A percentile compares a stretch with the other conserved stretches of the same genome.
Conservation (phyloP, 2,113 vertebrate genomes). For the Brachyhypopomus occidentalis region DNA sequence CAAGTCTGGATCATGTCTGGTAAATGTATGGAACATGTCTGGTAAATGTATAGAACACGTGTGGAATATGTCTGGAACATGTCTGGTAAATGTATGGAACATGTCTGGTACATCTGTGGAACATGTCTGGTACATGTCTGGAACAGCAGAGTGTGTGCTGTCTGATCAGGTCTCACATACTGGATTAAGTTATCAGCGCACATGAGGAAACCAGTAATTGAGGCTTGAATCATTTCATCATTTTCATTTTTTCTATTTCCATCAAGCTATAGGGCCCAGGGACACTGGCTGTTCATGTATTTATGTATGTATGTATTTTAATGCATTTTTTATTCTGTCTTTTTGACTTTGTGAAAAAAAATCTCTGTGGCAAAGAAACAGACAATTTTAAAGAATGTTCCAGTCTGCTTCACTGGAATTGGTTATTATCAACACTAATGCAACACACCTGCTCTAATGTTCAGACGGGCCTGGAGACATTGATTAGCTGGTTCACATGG, state of each 20-base stretch:
- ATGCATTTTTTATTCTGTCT: neutral
- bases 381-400: neutral
- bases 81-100: neutral
- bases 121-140: no score
- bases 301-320: neutral
- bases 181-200: neutral
- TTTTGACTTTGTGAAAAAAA: neutral
- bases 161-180: neutral
- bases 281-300: neutral
- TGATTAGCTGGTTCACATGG: conserved; percentile 27
- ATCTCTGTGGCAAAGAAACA: no score
- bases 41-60: neutral
- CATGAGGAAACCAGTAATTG: neutral
- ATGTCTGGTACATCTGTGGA: neutral
- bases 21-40: no score
- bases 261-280: neutral
- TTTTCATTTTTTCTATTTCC: neutral
- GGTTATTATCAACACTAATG: neutral
- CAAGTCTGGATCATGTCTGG: no score
- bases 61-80: no score
- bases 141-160: neutral
- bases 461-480: neutral
- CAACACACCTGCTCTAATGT: conserved; percentile 23
- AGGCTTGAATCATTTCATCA: neutral
- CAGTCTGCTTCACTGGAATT: no score